Evolutionary conservation across 2,113 vertebrate genomes (phyloP).

Genomic region (Saiga tatarica): DNA sequence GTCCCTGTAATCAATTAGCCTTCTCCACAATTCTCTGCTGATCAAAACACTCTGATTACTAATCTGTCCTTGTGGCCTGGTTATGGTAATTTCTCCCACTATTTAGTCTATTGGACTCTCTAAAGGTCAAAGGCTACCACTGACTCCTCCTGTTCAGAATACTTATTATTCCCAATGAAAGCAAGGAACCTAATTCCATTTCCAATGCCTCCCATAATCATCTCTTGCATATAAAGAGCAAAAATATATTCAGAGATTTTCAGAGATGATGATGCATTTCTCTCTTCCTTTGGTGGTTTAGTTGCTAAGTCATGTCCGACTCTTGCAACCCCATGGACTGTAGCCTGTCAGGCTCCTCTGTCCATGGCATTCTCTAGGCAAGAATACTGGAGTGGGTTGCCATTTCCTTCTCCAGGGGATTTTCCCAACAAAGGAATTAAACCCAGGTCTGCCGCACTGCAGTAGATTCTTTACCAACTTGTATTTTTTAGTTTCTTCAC

Average conservation of each 20-base stretch:
- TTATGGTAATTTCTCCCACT: slow-evolving; percentile 1
- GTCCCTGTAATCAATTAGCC: slow-evolving; percentile 15
- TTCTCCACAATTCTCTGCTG: slow-evolving; percentile 9
- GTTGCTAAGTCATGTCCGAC: rapidly evolving
- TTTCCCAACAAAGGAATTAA: no score
- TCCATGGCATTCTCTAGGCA: no score
- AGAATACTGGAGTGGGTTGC: no score
- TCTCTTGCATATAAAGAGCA: not conserved
- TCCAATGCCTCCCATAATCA: not conserved
- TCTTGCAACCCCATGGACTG: no score
- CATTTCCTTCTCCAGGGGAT: no score
- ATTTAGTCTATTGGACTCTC: not conserved
- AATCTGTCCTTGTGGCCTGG: not conserved
- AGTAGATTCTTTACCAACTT: no score
- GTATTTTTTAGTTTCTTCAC: not conserved
- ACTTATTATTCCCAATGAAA: not conserved
- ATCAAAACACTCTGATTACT: not conserved
- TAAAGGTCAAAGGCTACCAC: slow-evolving; percentile 7
- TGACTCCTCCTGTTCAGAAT: not conserved
- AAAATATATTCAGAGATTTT: not conserved
- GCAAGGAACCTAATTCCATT: not conserved
- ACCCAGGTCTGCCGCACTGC: no score
- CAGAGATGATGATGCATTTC: not conserved
- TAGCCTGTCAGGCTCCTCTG: no score
- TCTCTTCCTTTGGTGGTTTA: no score